These are phyloP conservation scores for Micrastur ruficollis DNA, from an alignment of 2,797 vertebrate species.

Conservation along the genomic window DNA sequence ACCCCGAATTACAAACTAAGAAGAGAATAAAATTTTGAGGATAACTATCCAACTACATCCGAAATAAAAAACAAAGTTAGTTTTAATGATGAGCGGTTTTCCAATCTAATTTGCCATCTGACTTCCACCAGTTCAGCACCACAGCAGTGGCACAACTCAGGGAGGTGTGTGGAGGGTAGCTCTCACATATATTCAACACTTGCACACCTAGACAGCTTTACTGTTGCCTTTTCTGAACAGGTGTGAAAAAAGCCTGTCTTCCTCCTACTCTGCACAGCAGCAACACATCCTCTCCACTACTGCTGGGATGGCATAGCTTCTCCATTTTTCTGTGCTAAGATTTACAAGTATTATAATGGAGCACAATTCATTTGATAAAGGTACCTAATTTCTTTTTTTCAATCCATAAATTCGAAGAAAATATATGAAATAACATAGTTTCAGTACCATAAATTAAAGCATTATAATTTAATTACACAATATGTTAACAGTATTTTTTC, in stretches of 20 bases:
- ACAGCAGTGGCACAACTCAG: neutral
- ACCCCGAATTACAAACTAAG: neutral
- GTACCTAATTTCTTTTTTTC: neutral
- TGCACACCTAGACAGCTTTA: neutral
- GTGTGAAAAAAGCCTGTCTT: neutral
- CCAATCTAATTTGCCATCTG: neutral
- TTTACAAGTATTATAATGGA: neutral
- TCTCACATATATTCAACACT: neutral
- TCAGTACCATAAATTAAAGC: neutral
- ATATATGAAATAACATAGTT: neutral
- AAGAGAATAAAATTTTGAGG: neutral
- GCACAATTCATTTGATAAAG: neutral
- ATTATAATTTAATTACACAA: neutral
- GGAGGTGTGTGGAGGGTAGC: neutral
- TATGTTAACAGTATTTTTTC: constrained; percentile 21
- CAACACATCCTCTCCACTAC: neutral
- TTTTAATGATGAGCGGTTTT: neutral
- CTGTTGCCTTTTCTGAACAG: neutral
- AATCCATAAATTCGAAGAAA: neutral
- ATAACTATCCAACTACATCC: neutral
- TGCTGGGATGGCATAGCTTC: neutral
- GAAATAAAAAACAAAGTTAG: neutral
- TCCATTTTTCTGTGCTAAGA: neutral
- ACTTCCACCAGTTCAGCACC: neutral
- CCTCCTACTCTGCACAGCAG: neutral